phyloP scores from a whole-genome alignment of 2,888 invertebrate species.

The Teleiodes luculella region DNA sequence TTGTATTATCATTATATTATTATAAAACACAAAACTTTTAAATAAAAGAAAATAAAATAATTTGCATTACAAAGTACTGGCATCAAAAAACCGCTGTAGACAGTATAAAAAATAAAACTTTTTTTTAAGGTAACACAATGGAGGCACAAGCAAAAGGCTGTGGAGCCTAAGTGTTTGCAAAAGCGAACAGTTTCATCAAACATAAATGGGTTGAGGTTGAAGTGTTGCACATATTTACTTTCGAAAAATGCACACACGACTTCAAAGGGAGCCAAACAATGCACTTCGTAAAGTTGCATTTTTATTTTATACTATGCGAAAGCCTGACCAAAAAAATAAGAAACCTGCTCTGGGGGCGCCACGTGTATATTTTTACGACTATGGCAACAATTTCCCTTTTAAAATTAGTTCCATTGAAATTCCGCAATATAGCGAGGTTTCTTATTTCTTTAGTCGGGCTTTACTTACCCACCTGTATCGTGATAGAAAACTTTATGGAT shows the following conservation, averaged over 20 bases:
- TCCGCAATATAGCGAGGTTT: too few species aligned
- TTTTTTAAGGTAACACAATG: constrained; percentile 1
- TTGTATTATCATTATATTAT: too few species aligned
- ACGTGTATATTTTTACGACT: too few species aligned
- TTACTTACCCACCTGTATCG: too few species aligned
- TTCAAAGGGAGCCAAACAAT: neutral
- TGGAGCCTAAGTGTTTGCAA: neutral
- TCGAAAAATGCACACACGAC: constrained; percentile 7
- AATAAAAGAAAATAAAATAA: neutral
- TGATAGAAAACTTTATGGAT: too few species aligned
- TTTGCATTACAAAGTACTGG: neutral
- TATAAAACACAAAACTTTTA: too few species aligned
- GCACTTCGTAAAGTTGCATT: neutral
- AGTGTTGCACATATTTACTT: constrained; percentile 8
- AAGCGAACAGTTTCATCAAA: constrained; percentile 5
- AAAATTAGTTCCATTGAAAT: too few species aligned
- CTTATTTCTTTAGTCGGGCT: too few species aligned
- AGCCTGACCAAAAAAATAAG: too few species aligned
- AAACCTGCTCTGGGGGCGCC: too few species aligned
- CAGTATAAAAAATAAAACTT: neutral
- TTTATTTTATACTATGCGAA: neutral
- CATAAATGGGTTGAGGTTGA: constrained; percentile 2
- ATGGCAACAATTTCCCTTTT: too few species aligned
- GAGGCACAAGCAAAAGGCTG: neutral
- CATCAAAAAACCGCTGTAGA: neutral